Percentiles rank a stretch among this genome's conserved stretches.
Conservation (phyloP, 2,113 vertebrate species). For the Phalacrocorax pelagicus region DNA sequence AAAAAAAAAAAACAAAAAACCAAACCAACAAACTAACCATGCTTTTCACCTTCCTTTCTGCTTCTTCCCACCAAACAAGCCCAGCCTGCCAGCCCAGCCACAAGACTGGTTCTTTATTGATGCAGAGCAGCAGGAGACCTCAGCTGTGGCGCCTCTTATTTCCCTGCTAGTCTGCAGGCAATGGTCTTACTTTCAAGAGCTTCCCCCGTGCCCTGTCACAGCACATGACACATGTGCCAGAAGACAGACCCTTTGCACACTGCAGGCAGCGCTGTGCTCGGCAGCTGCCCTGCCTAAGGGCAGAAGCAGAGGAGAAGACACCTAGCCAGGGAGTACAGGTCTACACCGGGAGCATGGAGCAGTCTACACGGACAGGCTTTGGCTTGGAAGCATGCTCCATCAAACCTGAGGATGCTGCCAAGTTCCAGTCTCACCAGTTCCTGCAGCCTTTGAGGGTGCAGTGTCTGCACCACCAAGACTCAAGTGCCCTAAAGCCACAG, state of each 20-base stretch:
- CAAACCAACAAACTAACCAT: no score
- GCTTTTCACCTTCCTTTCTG: not conserved
- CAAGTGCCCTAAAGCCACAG: not conserved
- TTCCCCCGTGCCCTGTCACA: no score
- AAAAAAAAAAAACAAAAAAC: no score
- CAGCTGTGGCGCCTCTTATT: not conserved
- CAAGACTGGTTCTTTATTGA: not conserved
- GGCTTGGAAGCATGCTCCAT: not conserved
- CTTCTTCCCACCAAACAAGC: not conserved
- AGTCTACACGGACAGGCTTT: not conserved
- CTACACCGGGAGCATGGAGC: not conserved
- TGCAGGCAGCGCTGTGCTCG: not conserved
- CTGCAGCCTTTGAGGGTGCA: not conserved
- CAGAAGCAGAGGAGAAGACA: not conserved
- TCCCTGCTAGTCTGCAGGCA: not conserved
- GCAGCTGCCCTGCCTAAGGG: not conserved
- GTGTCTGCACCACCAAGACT: not conserved
- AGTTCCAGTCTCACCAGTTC: not conserved
- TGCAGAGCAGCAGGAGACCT: not conserved
- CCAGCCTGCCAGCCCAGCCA: not conserved
- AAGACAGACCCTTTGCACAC: not conserved
- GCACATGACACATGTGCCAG: accelerated
- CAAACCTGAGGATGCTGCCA: not conserved
- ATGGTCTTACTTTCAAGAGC: not conserved
- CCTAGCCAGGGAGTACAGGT: not conserved